Evolutionary conservation across 2,797 vertebrate species (phyloP).

Genomic region (Scyliorhinus canicula): DNA sequence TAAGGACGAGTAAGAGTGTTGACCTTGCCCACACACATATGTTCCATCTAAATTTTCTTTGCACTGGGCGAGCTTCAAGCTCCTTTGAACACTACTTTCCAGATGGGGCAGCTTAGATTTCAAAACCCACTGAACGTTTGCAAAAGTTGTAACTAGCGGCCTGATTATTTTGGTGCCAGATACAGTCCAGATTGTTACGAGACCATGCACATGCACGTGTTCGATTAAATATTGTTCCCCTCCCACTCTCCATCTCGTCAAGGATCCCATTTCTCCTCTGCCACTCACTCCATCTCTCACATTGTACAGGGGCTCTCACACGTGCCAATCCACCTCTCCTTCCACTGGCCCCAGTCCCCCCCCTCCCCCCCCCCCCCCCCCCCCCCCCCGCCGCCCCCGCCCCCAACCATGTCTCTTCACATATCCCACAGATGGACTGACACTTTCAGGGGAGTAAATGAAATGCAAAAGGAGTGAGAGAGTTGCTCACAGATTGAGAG

Average conservation of each 20-base stretch:
- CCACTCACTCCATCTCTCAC: not conserved
- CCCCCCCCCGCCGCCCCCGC: no score
- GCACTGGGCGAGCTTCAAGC: not conserved
- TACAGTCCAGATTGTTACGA: not conserved
- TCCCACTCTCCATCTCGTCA: not conserved
- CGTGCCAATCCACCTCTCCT: not conserved
- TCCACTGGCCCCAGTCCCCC: not conserved
- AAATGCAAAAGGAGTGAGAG: no score
- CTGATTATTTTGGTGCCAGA: not conserved
- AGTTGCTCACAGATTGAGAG: no score
- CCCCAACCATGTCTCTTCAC: no score
- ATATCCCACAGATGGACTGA: no score
- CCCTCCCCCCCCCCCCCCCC: no score
- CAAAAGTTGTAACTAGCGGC: not conserved
- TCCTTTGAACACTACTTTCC: not conserved
- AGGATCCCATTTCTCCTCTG: not conserved
- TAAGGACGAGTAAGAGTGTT: not conserved
- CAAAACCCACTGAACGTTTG: not conserved
- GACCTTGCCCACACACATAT: not conserved
- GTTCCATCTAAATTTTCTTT: not conserved
- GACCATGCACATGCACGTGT: no score
- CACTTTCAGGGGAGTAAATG: no score
- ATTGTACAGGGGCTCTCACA: no score
- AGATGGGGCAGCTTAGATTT: not conserved
- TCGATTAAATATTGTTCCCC: not conserved